Conservation (phyloP, 2,113 vertebrate species). For the western clawed frog (Xenopus tropicalis) region DNA sequence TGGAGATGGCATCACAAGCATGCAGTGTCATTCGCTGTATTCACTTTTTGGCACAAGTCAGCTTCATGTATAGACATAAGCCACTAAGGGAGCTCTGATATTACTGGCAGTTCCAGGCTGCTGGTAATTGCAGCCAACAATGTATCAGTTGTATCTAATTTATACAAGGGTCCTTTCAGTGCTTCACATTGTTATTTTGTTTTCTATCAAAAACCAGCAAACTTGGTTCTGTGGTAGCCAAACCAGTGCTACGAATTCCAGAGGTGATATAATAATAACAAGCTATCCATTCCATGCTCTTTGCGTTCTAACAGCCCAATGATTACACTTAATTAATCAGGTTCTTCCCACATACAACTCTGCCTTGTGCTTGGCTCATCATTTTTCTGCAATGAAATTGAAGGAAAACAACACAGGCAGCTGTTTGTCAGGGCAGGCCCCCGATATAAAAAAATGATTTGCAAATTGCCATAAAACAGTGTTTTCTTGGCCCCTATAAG, state of each 20-base stretch:
- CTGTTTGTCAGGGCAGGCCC: background rate
- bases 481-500: too few species aligned
- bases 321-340: background rate
- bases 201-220: background rate
- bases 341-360: conserved; percentile 1
- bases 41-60: too few species aligned
- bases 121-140: too few species aligned
- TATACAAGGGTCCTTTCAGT: background rate
- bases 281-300: background rate
- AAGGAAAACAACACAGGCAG: background rate
- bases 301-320: background rate
- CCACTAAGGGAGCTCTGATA: too few species aligned
- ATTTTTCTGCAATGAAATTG: too few species aligned
- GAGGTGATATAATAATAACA: conserved; percentile 7
- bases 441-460: background rate
- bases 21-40: too few species aligned
- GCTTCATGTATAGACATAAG: too few species aligned
- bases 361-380: background rate
- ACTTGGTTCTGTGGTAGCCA: background rate
- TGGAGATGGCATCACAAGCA: too few species aligned
- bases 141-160: too few species aligned
- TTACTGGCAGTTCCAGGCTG: too few species aligned
- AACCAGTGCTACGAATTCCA: background rate
- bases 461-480: too few species aligned
- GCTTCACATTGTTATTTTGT: background rate